Percentiles rank a stretch among this genome's conserved stretches.
Evolutionary conservation across 2,888 invertebrate species (phyloP).

Genomic region (Xestia ashworthii): DNA sequence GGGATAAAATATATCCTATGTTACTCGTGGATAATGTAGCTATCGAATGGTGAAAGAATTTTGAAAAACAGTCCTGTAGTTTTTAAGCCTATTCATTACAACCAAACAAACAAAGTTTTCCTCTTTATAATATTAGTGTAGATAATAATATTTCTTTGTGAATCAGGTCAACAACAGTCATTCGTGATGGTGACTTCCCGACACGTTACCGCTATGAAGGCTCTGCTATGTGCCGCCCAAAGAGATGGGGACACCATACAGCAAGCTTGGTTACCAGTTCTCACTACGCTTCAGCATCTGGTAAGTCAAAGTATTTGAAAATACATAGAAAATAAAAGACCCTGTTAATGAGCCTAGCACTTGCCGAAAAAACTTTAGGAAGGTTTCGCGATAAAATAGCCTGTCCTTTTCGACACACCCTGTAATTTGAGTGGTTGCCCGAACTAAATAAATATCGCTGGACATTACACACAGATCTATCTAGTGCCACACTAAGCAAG

Average conservation of each 20-base stretch:
- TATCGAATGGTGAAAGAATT: too few relatives aligned
- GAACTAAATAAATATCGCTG: too few relatives aligned
- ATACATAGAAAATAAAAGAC: not conserved
- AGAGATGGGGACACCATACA: constrained; percentile 97
- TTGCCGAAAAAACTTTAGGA: not conserved
- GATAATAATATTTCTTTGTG: not conserved
- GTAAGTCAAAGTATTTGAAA: constrained; percentile 80
- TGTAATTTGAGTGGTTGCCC: not conserved
- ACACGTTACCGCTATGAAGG: constrained; percentile 99
- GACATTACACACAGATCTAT: too few relatives aligned
- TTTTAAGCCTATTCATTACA: too few relatives aligned
- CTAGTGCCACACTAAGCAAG: too few relatives aligned
- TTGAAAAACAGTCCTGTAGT: too few relatives aligned
- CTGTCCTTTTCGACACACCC: not conserved
- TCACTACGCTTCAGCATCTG: constrained; percentile 97
- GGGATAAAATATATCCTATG: too few relatives aligned
- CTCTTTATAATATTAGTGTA: too few relatives aligned
- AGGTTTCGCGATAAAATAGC: not conserved
- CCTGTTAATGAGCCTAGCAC: not conserved
- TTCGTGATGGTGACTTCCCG: constrained; percentile 99
- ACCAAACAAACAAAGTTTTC: too few relatives aligned
- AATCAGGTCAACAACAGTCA: constrained; percentile 93
- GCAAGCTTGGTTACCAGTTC: constrained; percentile 98
- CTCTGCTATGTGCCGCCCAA: constrained; percentile 96
- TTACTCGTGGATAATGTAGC: too few relatives aligned